These are phyloP conservation scores for Malachius bipustulatus DNA, from an alignment of 2,888 invertebrate species.

Conservation along the genomic window DNA sequence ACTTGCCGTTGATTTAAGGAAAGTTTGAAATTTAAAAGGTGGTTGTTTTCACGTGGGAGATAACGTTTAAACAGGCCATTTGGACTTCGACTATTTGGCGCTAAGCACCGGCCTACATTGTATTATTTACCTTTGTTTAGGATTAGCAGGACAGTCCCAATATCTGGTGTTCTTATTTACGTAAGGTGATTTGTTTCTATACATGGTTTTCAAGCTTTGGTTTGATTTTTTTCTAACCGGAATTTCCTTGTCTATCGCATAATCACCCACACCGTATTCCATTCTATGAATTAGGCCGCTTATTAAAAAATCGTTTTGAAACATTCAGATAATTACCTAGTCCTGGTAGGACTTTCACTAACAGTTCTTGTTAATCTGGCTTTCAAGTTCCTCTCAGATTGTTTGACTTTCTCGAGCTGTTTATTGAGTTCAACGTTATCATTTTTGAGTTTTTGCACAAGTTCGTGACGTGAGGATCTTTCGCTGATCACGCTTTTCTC, in stretches of 20 bases:
- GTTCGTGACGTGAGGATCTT: slow-evolving; percentile 34
- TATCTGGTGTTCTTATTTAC: not conserved
- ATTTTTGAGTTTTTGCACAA: slow-evolving; percentile 34
- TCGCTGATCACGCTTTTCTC: slow-evolving; percentile 37
- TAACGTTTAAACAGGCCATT: no score
- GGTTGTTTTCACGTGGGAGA: no score
- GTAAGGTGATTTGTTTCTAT: slow-evolving; percentile 15
- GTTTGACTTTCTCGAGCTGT: slow-evolving; percentile 29
- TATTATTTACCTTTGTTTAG: slow-evolving; percentile 13
- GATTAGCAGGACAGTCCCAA: slow-evolving; percentile 12
- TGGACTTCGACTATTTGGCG: no score
- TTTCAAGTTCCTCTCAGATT: slow-evolving; percentile 23
- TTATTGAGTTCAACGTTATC: slow-evolving; percentile 32
- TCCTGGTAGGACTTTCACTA: not conserved
- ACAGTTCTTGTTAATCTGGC: slow-evolving; percentile 4
- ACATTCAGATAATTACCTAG: no score
- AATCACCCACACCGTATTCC: slow-evolving; percentile 7
- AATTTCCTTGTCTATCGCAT: slow-evolving; percentile 17
- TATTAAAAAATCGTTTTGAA: no score
- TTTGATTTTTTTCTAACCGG: slow-evolving; percentile 17
- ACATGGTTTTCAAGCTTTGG: slow-evolving; percentile 23
- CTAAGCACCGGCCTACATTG: not conserved
- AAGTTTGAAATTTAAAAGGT: no score
- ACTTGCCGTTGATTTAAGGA: no score
- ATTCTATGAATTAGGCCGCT: not conserved